Conservation (phyloP, 2,797 vertebrate genomes). For the Erethizon dorsatum region DNA sequence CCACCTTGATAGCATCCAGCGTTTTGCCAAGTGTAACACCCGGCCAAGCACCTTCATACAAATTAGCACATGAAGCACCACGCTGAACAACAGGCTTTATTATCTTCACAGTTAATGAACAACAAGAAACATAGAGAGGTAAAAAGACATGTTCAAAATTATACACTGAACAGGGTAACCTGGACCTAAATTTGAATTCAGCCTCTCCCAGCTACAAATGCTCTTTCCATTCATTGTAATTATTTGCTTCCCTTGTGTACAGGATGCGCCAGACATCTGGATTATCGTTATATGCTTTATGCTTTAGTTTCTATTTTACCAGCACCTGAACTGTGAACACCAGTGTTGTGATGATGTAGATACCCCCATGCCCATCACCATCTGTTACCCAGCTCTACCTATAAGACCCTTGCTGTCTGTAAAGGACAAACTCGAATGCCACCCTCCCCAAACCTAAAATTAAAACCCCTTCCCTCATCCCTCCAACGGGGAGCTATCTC, state of each 20-base stretch:
- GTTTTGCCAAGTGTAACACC: not conserved
- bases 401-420: not conserved
- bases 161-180: not conserved
- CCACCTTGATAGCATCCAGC: not conserved
- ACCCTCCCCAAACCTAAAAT: not conserved
- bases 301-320: not conserved
- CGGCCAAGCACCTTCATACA: not conserved
- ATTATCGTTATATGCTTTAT: not conserved
- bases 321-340: not conserved
- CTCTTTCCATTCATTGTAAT: not conserved
- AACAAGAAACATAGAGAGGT: not conserved
- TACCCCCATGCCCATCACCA: not conserved
- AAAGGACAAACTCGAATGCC: not conserved
- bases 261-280: not conserved
- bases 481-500: not conserved
- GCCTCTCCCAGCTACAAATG: not conserved
- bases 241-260: not conserved
- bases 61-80: not conserved
- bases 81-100: not conserved
- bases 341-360: not conserved
- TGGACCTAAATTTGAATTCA: constrained; percentile 41
- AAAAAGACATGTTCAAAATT: not conserved
- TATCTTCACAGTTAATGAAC: not conserved
- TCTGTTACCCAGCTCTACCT: not conserved
- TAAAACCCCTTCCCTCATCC: not conserved